A percentile compares a stretch with the other conserved stretches of the same genome.
Conservation (phyloP, 2,797 vertebrate species). For the Pantherophis vulpinus region DNA sequence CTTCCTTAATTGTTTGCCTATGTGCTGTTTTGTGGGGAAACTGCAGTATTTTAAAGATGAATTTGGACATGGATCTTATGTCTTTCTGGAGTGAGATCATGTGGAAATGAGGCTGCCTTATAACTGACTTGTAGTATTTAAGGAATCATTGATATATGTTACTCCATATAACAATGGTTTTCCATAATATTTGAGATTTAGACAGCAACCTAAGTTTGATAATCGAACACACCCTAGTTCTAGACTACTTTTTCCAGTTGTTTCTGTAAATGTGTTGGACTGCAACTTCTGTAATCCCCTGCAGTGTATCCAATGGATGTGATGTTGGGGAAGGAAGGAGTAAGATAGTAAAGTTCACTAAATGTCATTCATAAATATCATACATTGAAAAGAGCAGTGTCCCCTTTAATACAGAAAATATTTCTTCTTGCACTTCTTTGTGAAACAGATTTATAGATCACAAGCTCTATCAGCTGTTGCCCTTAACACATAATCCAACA, state of each 20-base stretch:
- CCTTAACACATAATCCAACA: not conserved
- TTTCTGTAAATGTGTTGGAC: not conserved
- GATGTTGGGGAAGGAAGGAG: not conserved
- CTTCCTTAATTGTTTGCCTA: not conserved
- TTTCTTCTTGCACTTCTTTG: not conserved
- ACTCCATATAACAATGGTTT: not conserved
- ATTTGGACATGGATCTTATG: not conserved
- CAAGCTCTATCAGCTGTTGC: not conserved
- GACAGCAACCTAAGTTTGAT: not conserved
- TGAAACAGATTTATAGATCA: not conserved
- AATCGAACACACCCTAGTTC: not conserved
- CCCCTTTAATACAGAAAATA: not conserved
- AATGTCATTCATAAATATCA: not conserved
- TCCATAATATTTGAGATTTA: not conserved
- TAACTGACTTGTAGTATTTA: not conserved
- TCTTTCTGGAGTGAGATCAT: not conserved
- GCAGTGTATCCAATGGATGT: not conserved
- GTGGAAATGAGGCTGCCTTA: not conserved
- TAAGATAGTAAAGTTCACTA: not conserved
- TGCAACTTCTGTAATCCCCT: not conserved
- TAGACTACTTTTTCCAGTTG: not conserved
- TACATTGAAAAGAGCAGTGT: not conserved
- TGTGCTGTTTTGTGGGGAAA: not conserved
- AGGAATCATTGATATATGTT: not conserved
- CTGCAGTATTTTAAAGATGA: not conserved